Base-by-base conservation (phyloP, 92 coral and sea anemone genomes). In the Plumapathes pennacea region DNA sequence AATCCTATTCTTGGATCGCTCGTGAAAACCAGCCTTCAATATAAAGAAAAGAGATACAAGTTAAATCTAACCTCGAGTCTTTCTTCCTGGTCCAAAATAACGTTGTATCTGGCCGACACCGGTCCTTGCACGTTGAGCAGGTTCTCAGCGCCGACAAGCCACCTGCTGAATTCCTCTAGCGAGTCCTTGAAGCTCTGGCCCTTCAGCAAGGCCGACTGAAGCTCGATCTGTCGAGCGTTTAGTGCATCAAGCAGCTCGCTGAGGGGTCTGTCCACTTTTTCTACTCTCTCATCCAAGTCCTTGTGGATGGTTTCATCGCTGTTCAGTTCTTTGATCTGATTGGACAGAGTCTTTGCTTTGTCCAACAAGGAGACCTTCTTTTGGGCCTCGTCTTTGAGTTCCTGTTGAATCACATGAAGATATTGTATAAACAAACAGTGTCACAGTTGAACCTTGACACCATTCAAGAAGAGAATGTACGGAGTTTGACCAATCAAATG, bases 161-260 rank as follows among this genome's bases (percentile, higher is more conserved):
- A 92, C 54, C 85, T 74, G 54, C 66, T 77, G 25, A 88, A 69
- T 58, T 88, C 96, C 23, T 92, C 94, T 30, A 78, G 31, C 2
- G 96, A 85, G 41, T 88, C 94, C 44, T 71, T 81, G 11, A 92
- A 72, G 37, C 84, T 96, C 74, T 84, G 96, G 46, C 94, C 80
- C 17, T 88, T 84, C 12, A 92, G 59, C 57, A 88, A 62, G 1
- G 83, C 94, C 18, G 67, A 48, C 78, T 92, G 92, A 14, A 92
- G 83, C 37, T 88, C 85, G 12, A 66, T 47, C 67, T 85, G 98
- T 22, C 90, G 74, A 27, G 71, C 73, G 58, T 88, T 77, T 32
- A 92, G 84, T 26, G 71, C 26, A 8, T 74, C 57, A 10, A 64
- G 52, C 4, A 92, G 73, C 39, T 89, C 96, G 14, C 62, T 59